Evolutionary conservation across 2,888 invertebrate species (phyloP), one percentile per base, ranked within the genome.

Genomic region (Eueremaeus valkanovi): DNA sequence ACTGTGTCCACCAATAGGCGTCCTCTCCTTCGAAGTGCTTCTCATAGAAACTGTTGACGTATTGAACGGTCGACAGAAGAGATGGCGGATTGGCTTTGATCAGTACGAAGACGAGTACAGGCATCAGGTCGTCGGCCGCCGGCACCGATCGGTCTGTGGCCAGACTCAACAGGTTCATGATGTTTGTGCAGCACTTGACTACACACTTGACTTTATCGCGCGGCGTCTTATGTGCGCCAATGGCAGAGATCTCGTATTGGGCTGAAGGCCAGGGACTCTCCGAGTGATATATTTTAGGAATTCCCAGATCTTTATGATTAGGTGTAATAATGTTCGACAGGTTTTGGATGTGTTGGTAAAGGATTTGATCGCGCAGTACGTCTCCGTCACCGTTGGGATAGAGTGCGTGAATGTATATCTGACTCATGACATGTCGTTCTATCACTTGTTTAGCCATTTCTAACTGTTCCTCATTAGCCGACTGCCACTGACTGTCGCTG

Each of bases 1-100:
- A 97, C 85, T 97, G 95, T 74, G 95, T 96, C 98, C 97, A 98
- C 91, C 95, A 96, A 85, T 98, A 99, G 81, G 92, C 90, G 81
- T 95, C 93, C 84, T 95, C 95, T 72, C 96, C 96, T 78, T 88
- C 87, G 76, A 96, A 87, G 78, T 90, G 88, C 79, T 89, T 87
- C 75, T 90, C 92, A 82, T 93, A 93, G 84, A 95, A 93, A 80
- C 93, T 94, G 84, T 91, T 92, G 79, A 99, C 94, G 84, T 95
- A 95, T 85, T 98, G 95, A 80, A 98, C 90, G 36, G 95, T 97
- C 16, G 97, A 97, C 76, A 98, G 87, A 77, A 98, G 86, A 76
- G 92, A 92, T 51, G 92, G 91, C 1, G 97, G 97, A 87, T 97
- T 97, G 74, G 95, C 94, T 92, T 92, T 94, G 80, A 98, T 92